Percentiles rank a stretch among this genome's conserved stretches.
Conservation (phyloP, 2,113 vertebrate species). For the Pangasianodon hypophthalmus region DNA sequence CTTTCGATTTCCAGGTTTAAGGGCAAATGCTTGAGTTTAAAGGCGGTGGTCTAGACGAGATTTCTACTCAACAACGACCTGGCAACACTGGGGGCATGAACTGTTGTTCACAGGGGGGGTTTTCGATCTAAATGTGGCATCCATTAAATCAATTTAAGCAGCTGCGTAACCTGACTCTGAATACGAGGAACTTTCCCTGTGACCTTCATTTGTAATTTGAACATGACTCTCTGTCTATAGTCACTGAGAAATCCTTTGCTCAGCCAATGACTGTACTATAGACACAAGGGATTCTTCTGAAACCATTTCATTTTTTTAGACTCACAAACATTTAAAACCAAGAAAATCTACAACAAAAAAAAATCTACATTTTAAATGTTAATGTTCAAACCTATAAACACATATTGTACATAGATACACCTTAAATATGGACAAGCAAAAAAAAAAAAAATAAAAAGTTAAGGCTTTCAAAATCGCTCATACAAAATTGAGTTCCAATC, state of each 20-base stretch:
- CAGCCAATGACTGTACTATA: not conserved
- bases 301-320: not conserved
- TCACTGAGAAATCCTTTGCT: not conserved
- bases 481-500: not conserved
- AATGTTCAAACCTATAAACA: slow-evolving; percentile 18
- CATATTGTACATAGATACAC: not conserved
- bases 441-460: not conserved
- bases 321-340: not conserved
- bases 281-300: not conserved
- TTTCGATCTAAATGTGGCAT: not conserved
- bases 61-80: not conserved
- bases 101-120: not conserved
- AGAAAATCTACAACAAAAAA: not conserved
- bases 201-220: not conserved
- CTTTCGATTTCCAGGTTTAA: not conserved
- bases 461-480: not conserved
- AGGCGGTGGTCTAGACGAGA: not conserved
- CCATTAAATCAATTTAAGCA: not conserved
- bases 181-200: not conserved
- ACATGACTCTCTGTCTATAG: not conserved
- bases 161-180: not conserved
- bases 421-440: not conserved
- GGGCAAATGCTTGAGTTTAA: not conserved
- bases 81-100: not conserved
- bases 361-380: slow-evolving; percentile 26